A percentile compares a stretch with the other conserved stretches of the same genome.
These are phyloP conservation scores for Hydropotes inermis DNA, from an alignment of 2,113 vertebrate species.

Conservation along the genomic window DNA sequence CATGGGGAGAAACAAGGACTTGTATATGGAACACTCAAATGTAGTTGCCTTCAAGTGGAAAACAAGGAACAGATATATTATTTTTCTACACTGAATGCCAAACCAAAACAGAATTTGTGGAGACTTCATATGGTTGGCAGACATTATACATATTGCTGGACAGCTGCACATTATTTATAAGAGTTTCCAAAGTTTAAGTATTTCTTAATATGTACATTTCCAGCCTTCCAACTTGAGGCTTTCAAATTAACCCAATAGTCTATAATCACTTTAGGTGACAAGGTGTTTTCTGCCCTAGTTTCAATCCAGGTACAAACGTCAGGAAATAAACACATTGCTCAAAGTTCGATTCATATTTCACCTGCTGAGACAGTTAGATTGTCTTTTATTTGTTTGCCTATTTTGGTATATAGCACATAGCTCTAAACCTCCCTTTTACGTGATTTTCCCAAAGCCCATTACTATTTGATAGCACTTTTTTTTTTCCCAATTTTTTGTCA, in stretches of 20 bases:
- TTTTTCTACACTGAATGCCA: conserved; percentile 68
- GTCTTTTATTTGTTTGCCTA: background rate
- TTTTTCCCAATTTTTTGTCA: background rate
- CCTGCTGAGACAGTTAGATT: background rate
- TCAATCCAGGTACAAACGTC: background rate
- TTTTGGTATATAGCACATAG: background rate
- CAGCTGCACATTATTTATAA: conserved; percentile 68
- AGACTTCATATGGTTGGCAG: conserved; percentile 67
- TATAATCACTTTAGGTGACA: background rate
- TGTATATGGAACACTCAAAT: conserved; percentile 73
- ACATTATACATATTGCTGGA: conserved; percentile 61
- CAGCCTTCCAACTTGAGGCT: conserved; percentile 24
- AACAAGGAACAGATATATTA: conserved; percentile 74
- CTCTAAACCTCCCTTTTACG: background rate
- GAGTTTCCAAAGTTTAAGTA: conserved; percentile 67
- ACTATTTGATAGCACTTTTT: background rate
- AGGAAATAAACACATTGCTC: background rate
- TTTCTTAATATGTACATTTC: conserved; percentile 67
- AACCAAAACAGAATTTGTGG: conserved; percentile 64
- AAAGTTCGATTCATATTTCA: background rate
- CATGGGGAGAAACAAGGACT: conserved; percentile 75
- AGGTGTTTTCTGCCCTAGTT: conserved; percentile 36
- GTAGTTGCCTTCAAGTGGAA: conserved; percentile 74
- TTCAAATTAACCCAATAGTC: conserved; percentile 12
- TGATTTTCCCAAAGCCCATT: background rate